Evolutionary conservation across 2,113 vertebrate genomes (phyloP).

Genomic region (Sturnus vulgaris): DNA sequence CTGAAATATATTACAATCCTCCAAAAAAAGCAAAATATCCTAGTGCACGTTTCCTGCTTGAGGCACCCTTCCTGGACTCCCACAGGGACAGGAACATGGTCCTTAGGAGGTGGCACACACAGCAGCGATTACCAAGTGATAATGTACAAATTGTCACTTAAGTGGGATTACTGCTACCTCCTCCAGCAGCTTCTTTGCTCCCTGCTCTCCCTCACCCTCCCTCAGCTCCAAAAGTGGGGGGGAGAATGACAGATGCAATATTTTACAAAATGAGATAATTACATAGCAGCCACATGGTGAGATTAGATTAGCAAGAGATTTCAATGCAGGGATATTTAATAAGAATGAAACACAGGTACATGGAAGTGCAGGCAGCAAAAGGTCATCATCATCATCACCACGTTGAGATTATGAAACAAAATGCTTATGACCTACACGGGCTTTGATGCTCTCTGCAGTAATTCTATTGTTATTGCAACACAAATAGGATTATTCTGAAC

Average conservation of each 20-base stretch:
- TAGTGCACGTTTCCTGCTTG: not conserved
- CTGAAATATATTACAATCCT: not conserved
- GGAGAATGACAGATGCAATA: constrained; percentile 67
- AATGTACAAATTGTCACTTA: constrained; percentile 23
- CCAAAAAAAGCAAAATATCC: not conserved
- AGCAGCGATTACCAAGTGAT: not conserved
- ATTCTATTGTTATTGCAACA: constrained; percentile 64
- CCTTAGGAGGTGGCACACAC: not conserved
- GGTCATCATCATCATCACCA: constrained; percentile 59
- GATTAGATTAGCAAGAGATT: constrained; percentile 73
- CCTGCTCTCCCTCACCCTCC: not conserved
- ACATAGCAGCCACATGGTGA: constrained; percentile 66
- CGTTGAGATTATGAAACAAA: constrained; percentile 36
- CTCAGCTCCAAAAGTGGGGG: not conserved
- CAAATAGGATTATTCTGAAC: constrained; percentile 59
- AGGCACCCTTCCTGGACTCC: not conserved
- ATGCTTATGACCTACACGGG: constrained; percentile 34
- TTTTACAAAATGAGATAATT: constrained; percentile 76
- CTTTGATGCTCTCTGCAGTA: constrained; percentile 46
- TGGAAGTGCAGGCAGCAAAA: constrained; percentile 24
- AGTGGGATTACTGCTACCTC: constrained; percentile 30
- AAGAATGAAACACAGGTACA: constrained; percentile 55
- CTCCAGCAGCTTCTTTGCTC: constrained; percentile 7
- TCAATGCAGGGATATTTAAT: constrained; percentile 65
- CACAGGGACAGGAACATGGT: not conserved